Base-by-base conservation (phyloP, 2,113 vertebrate genomes). In the Nycticryphes semicollaris region DNA sequence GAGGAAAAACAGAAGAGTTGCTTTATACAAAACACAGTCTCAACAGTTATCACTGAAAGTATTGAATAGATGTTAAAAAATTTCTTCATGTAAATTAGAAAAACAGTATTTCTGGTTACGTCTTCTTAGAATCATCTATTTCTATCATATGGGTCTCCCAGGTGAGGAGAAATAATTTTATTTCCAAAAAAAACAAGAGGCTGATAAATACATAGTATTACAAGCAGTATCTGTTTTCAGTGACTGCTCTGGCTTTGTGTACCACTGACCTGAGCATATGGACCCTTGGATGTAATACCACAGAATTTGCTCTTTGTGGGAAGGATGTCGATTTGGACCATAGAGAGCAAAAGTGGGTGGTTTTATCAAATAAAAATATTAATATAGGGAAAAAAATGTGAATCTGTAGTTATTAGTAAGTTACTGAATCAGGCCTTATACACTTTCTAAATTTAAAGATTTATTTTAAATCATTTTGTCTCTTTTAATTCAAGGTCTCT, bases 1-100 rank as follows among this genome's bases (percentile, higher is more conserved):
- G 62, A 84, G 84, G 84, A 67, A 86, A 97, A 96, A 31, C 63
- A 94, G 86, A 72, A 89, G 90, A 94, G 66, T 83, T 95, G 53
- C 73, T 93, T 84, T 97, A 77, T 84, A 87, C 64, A 91, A 95
- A 97, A 86, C 50, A 87, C 54, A 89, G 45, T 93, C 89, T 95
- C 86, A 66, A 63, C 62, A 85, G 23, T 91, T 94, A 87, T 41
- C 69, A 77, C 54, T 54, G 23, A 72, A 87, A 72, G 14, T 53
- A 91, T 66, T 72, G 27, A 95, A 91, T 16, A 94, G 67, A 93
- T 94, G 79, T 77, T 79, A 93, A 97, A 88, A 86, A 77, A 57
- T 35, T 2, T 62, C 47, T 62, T 80, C 43, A 57, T 77, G 21
- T 95, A 93, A 94, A 97, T 81, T 60, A 89, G 81, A 87, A 91